Base-by-base conservation (phyloP, 2,888 invertebrate species). In the Drosophila fulvimacula region DNA sequence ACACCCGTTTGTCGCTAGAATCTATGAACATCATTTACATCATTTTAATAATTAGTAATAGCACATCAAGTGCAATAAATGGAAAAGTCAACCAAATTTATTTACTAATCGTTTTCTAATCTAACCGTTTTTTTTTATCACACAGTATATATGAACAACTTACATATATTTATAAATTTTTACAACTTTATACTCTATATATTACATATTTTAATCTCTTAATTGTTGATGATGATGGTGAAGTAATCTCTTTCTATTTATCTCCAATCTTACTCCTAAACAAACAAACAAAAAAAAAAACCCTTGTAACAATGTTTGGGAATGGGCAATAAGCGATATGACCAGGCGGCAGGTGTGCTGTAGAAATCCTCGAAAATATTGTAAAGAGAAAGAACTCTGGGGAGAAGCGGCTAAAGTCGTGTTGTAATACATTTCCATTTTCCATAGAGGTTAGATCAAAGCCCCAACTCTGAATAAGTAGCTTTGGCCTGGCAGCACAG, bases 301-400 rank as follows among this genome's bases (percentile, higher is more conserved):
- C 48, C 76, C 68, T 58, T 82, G 76, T 82, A 85, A 91, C 90
- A 80, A 91, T 90, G 89, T 91, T 90, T 94, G 94, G 95, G 95
- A 95, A 95, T 95, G 95, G 95, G 95, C 94, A 94, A 94, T 90
- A 94, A 94, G 95, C 95, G 94, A 95, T 94, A 94, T 94, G 94
- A 94, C 94, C 95, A 95, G 93, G 93, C 94, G 94, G 94, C 93
- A 94, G 94, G 92, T 92, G 92, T 93, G 93, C 92, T 92, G 92
- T 93, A 92, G 93, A 92, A 92, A 92, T 93, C 93, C 92, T 92
- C 93, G 92, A 91, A 88, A 91, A 89, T 91, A 91, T 90, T 91
- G 89, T 73, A 79, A 85, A 90, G 76, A 90, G 82, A 88, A 84
- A 79, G 91, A 81, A 83, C 92, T 93, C 93, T 91, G 92, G 92